These are phyloP conservation scores for Homarus americanus DNA, from an alignment of 1,140 invertebrate species.

Conservation along the genomic window DNA sequence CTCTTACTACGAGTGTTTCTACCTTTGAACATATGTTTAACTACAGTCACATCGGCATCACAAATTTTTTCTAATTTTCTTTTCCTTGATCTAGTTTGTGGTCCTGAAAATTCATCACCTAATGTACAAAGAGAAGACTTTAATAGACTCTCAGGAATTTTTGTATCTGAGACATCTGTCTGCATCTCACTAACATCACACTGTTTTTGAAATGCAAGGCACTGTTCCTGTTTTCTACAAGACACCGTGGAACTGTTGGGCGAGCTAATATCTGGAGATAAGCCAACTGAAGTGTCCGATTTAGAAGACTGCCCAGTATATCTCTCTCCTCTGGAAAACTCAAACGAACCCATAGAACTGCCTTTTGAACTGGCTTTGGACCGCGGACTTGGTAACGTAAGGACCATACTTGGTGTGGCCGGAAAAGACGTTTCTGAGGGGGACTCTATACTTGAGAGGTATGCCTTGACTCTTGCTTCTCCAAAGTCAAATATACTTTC, in stretches of 20 bases:
- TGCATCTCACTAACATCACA: conserved; percentile 47
- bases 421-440: conserved; percentile 70
- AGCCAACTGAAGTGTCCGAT: conserved; percentile 32
- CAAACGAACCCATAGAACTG: conserved; percentile 58
- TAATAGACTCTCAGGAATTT: conserved; percentile 44
- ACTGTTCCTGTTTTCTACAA: conserved; percentile 64
- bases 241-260: conserved; percentile 58
- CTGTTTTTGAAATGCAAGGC: conserved; percentile 63
- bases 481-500: conserved; percentile 81
- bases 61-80: conserved; percentile 68
- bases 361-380: conserved; percentile 53
- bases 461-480: conserved; percentile 81
- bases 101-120: conserved; percentile 50
- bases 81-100: conserved; percentile 73
- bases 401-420: conserved; percentile 64
- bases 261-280: conserved; percentile 48
- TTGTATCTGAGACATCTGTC: conserved; percentile 43
- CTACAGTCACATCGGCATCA: conserved; percentile 65
- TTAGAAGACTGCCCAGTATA: conserved; percentile 36
- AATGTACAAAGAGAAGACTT: conserved; percentile 34
- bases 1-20: conserved; percentile 68
- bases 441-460: conserved; percentile 74
- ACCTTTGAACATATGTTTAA: conserved; percentile 69
- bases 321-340: conserved; percentile 56
- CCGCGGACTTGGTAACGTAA: conserved; percentile 63